Conservation (phyloP, 2,888 invertebrate genomes). For the Pterostichus madidus region DNA sequence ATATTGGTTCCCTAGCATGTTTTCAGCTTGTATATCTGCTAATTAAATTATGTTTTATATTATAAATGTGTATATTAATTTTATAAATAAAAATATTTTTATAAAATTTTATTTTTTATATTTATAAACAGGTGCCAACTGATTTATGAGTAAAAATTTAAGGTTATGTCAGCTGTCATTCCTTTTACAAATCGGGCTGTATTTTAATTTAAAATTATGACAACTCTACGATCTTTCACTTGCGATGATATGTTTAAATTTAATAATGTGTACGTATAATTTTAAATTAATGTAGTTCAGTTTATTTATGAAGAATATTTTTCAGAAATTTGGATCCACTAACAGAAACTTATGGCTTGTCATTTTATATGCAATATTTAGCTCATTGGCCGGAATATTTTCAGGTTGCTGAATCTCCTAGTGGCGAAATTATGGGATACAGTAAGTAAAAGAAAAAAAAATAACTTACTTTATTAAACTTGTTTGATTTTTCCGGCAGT, state of each 20-base stretch:
- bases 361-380: slow-evolving; percentile 98
- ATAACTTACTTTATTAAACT: slow-evolving; percentile 12
- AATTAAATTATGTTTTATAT: slow-evolving; percentile 62
- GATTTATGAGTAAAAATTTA: neutral
- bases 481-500: slow-evolving; percentile 80
- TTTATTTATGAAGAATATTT: slow-evolving; percentile 70
- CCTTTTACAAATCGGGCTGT: neutral
- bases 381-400: slow-evolving; percentile 99
- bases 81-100: slow-evolving; percentile 66
- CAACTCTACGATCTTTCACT: slow-evolving; percentile 93
- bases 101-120: neutral
- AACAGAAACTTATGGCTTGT: slow-evolving; percentile 97
- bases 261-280: slow-evolving; percentile 91
- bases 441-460: slow-evolving; percentile 83
- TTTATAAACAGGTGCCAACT: neutral
- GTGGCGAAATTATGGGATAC: slow-evolving; percentile 98
- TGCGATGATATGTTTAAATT: slow-evolving; percentile 97
- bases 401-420: slow-evolving; percentile 97
- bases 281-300: slow-evolving; percentile 63
- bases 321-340: slow-evolving; percentile 96
- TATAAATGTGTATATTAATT: slow-evolving; percentile 54
- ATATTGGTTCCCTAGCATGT: slow-evolving; percentile 95
- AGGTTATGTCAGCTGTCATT: slow-evolving; percentile 40
- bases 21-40: slow-evolving; percentile 86
- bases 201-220: slow-evolving; percentile 82